A percentile compares a stretch with the other conserved stretches of the same genome.
These are phyloP conservation scores for Melanchra persicariae DNA, from an alignment of 2,888 invertebrate species.

Conservation along the genomic window DNA sequence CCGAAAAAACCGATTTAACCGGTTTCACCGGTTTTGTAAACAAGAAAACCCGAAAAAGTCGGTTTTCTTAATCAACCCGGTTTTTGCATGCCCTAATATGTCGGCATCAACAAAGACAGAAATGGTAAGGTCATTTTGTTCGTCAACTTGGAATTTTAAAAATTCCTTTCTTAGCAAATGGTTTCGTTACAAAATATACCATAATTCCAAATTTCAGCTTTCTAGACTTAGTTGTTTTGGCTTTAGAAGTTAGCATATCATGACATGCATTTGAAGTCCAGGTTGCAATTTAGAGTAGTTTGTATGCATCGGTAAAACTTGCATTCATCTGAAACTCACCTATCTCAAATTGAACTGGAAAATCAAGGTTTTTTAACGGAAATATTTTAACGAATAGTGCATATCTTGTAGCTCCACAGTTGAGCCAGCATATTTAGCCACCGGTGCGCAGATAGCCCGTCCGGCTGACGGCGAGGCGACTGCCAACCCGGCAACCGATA, in stretches of 20 bases:
- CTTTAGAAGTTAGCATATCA: background rate
- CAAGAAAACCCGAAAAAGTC: too few species aligned
- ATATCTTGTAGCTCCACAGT: constrained; percentile 33
- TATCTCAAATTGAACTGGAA: background rate
- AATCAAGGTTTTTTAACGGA: constrained; percentile 2
- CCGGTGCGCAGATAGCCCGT: constrained; percentile 58
- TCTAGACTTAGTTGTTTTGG: too few species aligned
- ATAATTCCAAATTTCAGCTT: too few species aligned
- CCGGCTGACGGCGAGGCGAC: constrained; percentile 58
- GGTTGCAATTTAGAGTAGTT: constrained; percentile 11
- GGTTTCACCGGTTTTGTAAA: too few species aligned
- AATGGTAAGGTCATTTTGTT: too few species aligned
- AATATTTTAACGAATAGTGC: constrained; percentile 18
- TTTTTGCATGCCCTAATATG: too few species aligned
- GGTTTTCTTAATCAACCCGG: too few species aligned
- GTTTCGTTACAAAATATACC: too few species aligned
- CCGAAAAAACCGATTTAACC: too few species aligned
- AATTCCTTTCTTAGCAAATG: too few species aligned
- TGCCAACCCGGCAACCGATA: constrained; percentile 70
- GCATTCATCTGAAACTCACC: background rate
- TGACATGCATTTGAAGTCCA: background rate
- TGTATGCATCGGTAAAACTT: background rate
- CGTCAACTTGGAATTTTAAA: too few species aligned
- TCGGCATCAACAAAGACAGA: too few species aligned
- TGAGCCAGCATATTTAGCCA: constrained; percentile 68